A percentile compares a stretch with the other conserved stretches of the same genome.
phyloP scores from a whole-genome alignment of 2,797 vertebrate species.

The Chelidonichthys spinosus region DNA sequence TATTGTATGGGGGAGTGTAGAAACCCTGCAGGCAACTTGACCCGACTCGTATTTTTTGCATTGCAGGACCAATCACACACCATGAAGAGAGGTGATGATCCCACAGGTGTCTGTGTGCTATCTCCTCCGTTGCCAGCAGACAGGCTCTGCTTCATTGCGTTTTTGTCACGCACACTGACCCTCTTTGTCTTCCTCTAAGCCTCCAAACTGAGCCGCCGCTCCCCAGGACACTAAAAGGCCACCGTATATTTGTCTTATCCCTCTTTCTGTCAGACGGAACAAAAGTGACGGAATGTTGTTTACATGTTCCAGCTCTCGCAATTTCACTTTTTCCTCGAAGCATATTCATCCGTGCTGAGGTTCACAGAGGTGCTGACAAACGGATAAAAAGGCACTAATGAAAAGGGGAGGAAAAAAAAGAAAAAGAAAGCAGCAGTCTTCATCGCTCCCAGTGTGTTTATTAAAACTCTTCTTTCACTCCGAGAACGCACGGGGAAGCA shows the following conservation, averaged over 20 bases:
- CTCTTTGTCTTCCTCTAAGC: constrained; percentile 54
- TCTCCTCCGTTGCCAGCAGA: constrained; percentile 46
- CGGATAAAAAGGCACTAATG: constrained; percentile 46
- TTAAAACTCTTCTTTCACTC: constrained; percentile 66
- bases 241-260: constrained; percentile 5
- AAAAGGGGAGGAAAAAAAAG: constrained; percentile 4
- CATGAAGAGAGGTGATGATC: constrained; percentile 36
- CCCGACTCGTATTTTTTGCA: constrained; percentile 9
- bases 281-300: neutral
- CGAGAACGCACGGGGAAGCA: constrained; percentile 38
- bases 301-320: neutral
- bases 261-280: neutral
- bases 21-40: constrained; percentile 28
- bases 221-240: constrained; percentile 31
- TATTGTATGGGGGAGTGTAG: constrained; percentile 1
- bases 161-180: constrained; percentile 61
- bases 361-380: constrained; percentile 27
- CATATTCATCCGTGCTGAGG: constrained; percentile 5
- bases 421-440: constrained; percentile 15
- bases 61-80: constrained; percentile 6
- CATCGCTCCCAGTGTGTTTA: constrained; percentile 64
- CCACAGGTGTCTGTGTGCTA: constrained; percentile 45
- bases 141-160: constrained; percentile 53
- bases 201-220: constrained; percentile 27
- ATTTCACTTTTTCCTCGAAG: neutral